Percentiles rank a stretch among this genome's conserved stretches.
phyloP scores from a whole-genome alignment of 2,797 vertebrate genomes.

The Orientallactaga sibirica region DNA sequence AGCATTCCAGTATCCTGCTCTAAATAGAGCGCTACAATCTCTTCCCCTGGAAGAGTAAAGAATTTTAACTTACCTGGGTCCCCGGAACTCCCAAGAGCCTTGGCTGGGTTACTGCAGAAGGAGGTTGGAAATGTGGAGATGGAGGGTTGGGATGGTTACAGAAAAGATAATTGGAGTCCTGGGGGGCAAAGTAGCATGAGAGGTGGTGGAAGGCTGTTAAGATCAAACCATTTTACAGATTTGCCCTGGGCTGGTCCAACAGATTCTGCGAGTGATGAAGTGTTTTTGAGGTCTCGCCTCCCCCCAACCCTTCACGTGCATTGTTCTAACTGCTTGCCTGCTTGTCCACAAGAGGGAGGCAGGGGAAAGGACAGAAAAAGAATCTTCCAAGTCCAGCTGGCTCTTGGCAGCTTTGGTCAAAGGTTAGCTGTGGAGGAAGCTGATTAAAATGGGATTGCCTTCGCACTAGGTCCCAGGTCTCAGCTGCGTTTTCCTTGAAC shows the following conservation, averaged over 20 bases:
- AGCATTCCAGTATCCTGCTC: background rate
- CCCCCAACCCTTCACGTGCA: background rate
- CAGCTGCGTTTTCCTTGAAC: conserved; percentile 70
- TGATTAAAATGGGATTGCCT: conserved; percentile 11
- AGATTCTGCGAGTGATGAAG: accelerated
- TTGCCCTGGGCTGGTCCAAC: background rate
- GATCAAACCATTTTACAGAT: background rate
- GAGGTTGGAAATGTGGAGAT: background rate
- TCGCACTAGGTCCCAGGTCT: background rate
- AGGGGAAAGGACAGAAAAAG: conserved; percentile 55
- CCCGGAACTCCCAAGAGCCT: background rate
- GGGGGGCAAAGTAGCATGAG: background rate
- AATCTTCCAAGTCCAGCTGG: background rate
- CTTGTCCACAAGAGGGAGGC: conserved; percentile 81
- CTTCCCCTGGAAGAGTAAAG: background rate
- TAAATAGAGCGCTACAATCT: background rate
- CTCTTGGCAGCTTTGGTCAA: conserved; percentile 47
- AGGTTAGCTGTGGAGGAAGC: conserved; percentile 41
- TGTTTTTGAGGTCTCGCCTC: too few species aligned
- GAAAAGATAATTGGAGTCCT: background rate
- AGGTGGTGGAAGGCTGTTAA: background rate
- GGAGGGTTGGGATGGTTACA: background rate
- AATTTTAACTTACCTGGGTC: background rate
- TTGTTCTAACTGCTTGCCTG: background rate
- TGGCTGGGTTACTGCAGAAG: background rate